These are phyloP conservation scores for Halocynthia roretzi DNA, from an alignment of 23 tunicate genomes.

Conservation along the genomic window DNA sequence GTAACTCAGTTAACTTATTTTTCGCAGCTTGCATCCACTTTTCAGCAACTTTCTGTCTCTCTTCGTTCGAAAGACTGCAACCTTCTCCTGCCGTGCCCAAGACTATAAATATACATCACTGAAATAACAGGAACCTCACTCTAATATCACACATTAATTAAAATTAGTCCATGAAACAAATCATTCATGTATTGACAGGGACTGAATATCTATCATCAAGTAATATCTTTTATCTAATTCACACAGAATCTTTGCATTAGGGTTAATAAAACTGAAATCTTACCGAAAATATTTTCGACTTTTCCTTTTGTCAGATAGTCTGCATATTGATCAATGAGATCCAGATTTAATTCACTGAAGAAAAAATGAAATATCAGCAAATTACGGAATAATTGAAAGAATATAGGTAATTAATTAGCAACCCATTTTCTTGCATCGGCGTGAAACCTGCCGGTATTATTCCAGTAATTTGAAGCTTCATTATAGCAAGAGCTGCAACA, in stretches of 20 bases:
- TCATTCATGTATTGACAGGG: background rate
- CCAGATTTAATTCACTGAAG: constrained; percentile 49
- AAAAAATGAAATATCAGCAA: background rate
- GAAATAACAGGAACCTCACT: background rate
- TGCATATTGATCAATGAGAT: constrained; percentile 53
- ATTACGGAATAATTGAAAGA: background rate
- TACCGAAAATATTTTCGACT: constrained; percentile 51
- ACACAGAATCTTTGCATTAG: no score
- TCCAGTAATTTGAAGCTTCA: constrained; percentile 30
- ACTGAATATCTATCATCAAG: no score
- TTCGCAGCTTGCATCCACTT: constrained; percentile 86
- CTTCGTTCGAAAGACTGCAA: constrained; percentile 50
- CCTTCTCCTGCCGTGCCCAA: constrained; percentile 96
- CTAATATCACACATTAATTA: background rate
- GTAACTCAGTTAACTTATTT: constrained; percentile 66
- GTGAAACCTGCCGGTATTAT: constrained; percentile 88
- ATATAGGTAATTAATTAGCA: constrained; percentile 20
- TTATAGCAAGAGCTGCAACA: background rate
- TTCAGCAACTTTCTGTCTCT: constrained; percentile 59
- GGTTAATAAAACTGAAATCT: background rate
- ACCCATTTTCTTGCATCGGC: constrained; percentile 86
- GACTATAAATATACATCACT: constrained; percentile 27
- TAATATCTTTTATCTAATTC: no score
- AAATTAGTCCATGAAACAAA: background rate
- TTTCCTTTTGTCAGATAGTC: constrained; percentile 40